Conservation (phyloP, 2,113 vertebrate species). For the Raja brachyura region DNA sequence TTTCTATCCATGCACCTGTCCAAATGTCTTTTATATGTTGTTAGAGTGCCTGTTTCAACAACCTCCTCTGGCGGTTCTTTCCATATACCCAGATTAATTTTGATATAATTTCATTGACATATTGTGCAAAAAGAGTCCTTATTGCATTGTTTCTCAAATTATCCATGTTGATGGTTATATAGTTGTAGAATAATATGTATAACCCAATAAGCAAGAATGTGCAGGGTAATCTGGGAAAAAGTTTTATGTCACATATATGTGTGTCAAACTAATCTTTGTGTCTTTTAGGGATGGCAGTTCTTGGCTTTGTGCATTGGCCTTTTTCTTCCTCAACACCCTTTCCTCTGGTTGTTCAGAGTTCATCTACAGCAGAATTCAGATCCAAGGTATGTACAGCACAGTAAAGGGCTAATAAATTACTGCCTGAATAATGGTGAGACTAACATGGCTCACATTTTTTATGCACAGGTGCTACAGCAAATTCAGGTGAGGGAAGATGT, state of each 20-base stretch:
- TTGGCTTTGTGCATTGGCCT: constrained; percentile 85
- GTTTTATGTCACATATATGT: constrained; percentile 42
- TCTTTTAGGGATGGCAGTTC: constrained; percentile 86
- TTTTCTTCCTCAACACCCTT: constrained; percentile 88
- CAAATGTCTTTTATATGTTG: too few relatives aligned
- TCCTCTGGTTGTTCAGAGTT: constrained; percentile 86
- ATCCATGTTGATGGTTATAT: background rate
- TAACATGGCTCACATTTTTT: background rate
- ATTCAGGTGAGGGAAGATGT: background rate
- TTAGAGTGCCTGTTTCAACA: too few relatives aligned
- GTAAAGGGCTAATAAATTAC: background rate
- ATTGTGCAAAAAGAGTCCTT: background rate
- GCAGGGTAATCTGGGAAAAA: background rate
- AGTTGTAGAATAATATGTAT: background rate
- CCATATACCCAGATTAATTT: background rate
- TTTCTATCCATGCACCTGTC: too few relatives aligned
- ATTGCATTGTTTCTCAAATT: background rate
- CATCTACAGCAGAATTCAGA: constrained; percentile 85
- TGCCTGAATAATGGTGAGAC: background rate
- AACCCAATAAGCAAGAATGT: background rate
- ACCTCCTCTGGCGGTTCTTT: too few relatives aligned
- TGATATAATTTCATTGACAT: background rate
- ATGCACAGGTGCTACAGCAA: background rate
- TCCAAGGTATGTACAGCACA: constrained; percentile 62
- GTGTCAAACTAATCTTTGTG: constrained; percentile 35